phyloP scores from a whole-genome alignment of 2,797 vertebrate genomes.

The Sphenopsis melanotis region DNA sequence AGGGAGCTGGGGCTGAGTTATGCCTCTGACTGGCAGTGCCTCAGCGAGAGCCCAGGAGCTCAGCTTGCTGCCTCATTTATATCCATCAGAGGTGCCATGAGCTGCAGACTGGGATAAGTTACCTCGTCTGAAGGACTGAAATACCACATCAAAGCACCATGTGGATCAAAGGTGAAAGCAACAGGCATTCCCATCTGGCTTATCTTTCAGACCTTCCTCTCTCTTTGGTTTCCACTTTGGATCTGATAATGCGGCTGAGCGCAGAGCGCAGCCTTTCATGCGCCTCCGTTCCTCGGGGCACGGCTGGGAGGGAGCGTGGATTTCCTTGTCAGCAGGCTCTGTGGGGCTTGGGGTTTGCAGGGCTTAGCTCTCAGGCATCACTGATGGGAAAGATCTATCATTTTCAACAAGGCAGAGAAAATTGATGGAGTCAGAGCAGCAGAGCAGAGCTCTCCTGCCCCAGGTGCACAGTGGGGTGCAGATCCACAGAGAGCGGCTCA shows the following conservation, averaged over 20 bases:
- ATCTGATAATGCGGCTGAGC: not conserved
- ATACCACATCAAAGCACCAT: conserved; percentile 2
- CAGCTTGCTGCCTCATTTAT: not conserved
- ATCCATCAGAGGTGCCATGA: not conserved
- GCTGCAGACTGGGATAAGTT: not conserved
- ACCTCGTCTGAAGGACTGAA: not conserved
- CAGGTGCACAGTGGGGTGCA: not conserved
- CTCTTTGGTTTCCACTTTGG: conserved; percentile 27
- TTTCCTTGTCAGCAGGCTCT: not conserved
- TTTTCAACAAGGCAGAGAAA: not conserved
- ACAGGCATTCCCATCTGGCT: not conserved
- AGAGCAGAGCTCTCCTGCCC: not conserved
- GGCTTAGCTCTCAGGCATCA: not conserved
- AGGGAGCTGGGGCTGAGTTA: not conserved
- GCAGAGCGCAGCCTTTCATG: not conserved
- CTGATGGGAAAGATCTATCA: not conserved
- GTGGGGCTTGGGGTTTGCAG: not conserved
- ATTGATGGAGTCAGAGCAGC: fast-evolving
- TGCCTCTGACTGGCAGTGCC: not conserved
- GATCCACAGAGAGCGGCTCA: not conserved
- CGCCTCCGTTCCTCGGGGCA: not conserved
- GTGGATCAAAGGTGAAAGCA: conserved; percentile 49
- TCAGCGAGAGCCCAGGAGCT: not conserved
- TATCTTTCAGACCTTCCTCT: not conserved
- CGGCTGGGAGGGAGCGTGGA: not conserved